Percentiles rank a stretch among this genome's conserved stretches.
phyloP scores from a whole-genome alignment of 2,797 vertebrate species.

The Holocentrus rufus region DNA sequence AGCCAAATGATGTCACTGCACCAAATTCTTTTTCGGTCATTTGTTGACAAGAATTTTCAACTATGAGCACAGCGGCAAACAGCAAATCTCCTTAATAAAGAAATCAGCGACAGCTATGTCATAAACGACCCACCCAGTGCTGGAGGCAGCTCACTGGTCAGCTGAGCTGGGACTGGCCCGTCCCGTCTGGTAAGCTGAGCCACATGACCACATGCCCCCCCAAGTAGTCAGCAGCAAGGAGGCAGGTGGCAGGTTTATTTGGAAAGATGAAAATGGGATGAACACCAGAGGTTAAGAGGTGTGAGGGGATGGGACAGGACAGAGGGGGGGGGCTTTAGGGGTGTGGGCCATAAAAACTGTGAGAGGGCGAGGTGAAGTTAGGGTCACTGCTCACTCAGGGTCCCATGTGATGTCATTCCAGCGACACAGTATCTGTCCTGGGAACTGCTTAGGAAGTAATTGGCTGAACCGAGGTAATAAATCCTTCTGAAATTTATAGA shows the following conservation, averaged over 20 bases:
- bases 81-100: conserved; percentile 37
- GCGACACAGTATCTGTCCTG: conserved; percentile 68
- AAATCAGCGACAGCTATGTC: conserved; percentile 21
- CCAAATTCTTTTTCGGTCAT: conserved; percentile 24
- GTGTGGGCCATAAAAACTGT: conserved; percentile 76
- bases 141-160: conserved; percentile 34
- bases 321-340: conserved; percentile 36
- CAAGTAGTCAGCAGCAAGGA: conserved; percentile 39
- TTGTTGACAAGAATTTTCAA: conserved; percentile 19
- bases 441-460: conserved; percentile 74
- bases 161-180: conserved; percentile 52
- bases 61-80: conserved; percentile 25
- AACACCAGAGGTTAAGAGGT: conserved; percentile 83
- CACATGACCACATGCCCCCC: conserved; percentile 51
- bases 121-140: conserved; percentile 14
- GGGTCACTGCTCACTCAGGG: conserved; percentile 80
- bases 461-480: conserved; percentile 77
- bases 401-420: conserved; percentile 78
- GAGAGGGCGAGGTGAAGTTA: conserved; percentile 81
- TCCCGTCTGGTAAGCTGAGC: conserved; percentile 58
- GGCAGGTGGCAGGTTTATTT: conserved; percentile 80
- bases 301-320: conserved; percentile 53
- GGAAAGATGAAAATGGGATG: conserved; percentile 81
- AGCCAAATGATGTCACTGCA: background rate
- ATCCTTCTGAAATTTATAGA: conserved; percentile 79